Conservation (phyloP, 2,797 vertebrate species). For the Microhierax caerulescens region DNA sequence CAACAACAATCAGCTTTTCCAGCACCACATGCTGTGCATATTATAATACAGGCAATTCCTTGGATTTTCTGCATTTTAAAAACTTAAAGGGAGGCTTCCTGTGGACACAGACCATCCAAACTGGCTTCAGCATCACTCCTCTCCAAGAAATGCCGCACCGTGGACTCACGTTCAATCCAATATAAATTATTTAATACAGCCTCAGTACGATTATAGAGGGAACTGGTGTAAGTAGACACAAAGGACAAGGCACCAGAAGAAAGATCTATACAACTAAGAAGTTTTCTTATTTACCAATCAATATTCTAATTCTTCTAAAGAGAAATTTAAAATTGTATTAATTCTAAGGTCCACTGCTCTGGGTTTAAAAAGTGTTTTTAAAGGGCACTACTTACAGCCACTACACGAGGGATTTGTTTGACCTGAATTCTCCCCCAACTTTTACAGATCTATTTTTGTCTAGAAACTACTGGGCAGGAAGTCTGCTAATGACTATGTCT, state of each 20-base stretch:
- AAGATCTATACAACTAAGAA: neutral
- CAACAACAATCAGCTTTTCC: neutral
- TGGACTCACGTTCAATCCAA: neutral
- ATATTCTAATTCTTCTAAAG: neutral
- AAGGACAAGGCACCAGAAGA: neutral
- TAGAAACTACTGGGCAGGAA: neutral
- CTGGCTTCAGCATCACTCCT: neutral
- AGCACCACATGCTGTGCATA: neutral
- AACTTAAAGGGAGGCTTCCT: neutral
- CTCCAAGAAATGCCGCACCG: fast-evolving
- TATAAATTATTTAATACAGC: neutral
- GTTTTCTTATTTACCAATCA: neutral
- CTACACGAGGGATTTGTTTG: neutral
- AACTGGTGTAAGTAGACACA: neutral
- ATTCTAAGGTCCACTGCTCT: neutral
- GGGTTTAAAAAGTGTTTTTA: neutral
- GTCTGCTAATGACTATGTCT: neutral
- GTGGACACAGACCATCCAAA: neutral
- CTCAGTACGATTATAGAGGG: neutral
- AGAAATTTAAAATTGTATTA: fast-evolving
- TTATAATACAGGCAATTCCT: neutral
- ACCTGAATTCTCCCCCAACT: neutral
- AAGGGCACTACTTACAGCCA: neutral
- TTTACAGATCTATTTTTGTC: neutral
- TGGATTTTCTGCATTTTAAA: neutral